A percentile compares a stretch with the other conserved stretches of the same genome.
Evolutionary conservation across 2,113 vertebrate genomes (phyloP).

Genomic region (Parus major): DNA sequence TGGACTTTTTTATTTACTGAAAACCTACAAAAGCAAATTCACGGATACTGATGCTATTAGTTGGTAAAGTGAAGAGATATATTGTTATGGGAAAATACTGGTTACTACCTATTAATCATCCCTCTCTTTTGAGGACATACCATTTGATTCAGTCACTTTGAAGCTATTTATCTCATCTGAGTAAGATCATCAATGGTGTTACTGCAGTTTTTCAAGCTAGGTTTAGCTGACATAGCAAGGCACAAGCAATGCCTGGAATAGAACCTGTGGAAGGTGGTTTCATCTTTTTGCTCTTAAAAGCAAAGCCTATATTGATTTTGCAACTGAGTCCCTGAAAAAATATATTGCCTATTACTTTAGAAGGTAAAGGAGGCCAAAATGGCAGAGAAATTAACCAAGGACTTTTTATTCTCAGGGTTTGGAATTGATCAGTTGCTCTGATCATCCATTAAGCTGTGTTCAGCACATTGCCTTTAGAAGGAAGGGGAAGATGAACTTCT

Average conservation of each 20-base stretch:
- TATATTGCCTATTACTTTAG: slow-evolving; percentile 1
- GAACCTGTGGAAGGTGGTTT: neutral
- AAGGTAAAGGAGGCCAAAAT: neutral
- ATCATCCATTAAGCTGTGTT: neutral
- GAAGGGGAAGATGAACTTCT: neutral
- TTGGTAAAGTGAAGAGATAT: neutral
- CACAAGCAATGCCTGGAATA: neutral
- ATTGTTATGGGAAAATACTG: neutral
- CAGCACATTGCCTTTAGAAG: neutral
- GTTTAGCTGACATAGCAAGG: neutral
- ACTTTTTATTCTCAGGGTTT: neutral
- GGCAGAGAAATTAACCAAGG: neutral
- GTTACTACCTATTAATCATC: neutral
- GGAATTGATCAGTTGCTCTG: neutral
- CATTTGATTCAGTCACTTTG: neutral
- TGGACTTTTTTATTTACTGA: neutral
- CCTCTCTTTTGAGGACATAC: neutral
- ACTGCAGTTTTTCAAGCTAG: neutral
- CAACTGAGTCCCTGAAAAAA: neutral
- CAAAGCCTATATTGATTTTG: neutral
- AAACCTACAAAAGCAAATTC: neutral
- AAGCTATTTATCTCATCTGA: neutral
- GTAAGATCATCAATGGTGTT: neutral
- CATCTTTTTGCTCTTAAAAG: neutral
- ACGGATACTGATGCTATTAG: neutral